Evolutionary conservation across 2,113 vertebrate species (phyloP).

Genomic region (Sebastes schlegelii): DNA sequence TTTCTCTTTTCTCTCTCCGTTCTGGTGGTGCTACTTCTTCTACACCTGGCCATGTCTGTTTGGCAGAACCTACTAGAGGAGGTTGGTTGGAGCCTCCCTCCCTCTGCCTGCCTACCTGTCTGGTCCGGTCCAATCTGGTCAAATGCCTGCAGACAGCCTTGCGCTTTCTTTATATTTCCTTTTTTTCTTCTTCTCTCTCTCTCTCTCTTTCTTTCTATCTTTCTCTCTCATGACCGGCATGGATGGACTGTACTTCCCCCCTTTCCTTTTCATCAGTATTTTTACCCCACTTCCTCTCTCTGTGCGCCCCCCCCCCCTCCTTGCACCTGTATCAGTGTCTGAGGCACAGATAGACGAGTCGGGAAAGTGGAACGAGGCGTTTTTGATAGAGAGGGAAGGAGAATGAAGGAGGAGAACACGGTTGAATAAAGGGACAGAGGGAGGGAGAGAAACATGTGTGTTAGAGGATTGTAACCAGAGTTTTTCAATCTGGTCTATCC

Average conservation of each 20-base stretch:
- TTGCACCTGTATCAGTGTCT: conserved; percentile 39
- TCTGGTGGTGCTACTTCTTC: conserved; percentile 81
- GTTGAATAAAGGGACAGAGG: conserved; percentile 20
- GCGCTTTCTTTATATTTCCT: conserved; percentile 34
- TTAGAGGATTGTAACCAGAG: conserved; percentile 49
- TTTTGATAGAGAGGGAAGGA: conserved; percentile 24
- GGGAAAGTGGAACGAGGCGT: conserved; percentile 24
- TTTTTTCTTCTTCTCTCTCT: conserved; percentile 12
- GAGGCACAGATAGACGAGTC: conserved; percentile 31
- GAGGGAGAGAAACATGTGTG: conserved; percentile 29
- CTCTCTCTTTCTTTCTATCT: conserved; percentile 45
- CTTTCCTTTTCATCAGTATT: conserved; percentile 51
- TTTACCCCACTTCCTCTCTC: conserved; percentile 55
- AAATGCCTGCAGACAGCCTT: conserved; percentile 81
- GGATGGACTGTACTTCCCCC: conserved; percentile 67
- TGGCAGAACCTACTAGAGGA: conserved; percentile 87
- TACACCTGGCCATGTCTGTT: conserved; percentile 81
- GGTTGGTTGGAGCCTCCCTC: conserved; percentile 85
- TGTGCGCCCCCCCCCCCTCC: conserved; percentile 41
- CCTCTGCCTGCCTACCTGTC: conserved; percentile 81
- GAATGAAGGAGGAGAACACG: conserved; percentile 8
- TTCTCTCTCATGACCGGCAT: conserved; percentile 72
- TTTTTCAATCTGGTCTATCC: conserved; percentile 33
- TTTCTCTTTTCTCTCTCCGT: conserved; percentile 73
- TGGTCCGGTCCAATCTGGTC: conserved; percentile 71